phyloP scores from a whole-genome alignment of 2,888 invertebrate species.

The Pachydiplax longipennis region DNA sequence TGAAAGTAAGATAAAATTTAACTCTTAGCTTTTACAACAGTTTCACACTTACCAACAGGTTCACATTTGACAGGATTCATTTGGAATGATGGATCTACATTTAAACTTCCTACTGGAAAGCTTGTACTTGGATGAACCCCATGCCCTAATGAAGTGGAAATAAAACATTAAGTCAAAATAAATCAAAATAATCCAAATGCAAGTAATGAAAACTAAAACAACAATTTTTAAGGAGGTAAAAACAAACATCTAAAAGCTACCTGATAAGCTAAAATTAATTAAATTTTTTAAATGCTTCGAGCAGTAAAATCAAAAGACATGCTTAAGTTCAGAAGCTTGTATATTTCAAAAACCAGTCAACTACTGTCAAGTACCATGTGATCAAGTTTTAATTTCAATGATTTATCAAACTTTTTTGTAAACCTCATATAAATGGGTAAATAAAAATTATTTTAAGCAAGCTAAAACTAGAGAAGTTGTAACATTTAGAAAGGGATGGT shows the following conservation, averaged over 20 bases:
- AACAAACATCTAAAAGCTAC: background rate
- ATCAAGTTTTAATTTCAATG: no score
- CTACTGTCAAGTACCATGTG: background rate
- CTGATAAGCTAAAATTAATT: no score
- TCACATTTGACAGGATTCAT: slow-evolving; percentile 48
- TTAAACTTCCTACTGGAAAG: background rate
- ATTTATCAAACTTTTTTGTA: no score
- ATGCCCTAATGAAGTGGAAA: background rate
- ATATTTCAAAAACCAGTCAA: background rate
- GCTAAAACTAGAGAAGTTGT: no score
- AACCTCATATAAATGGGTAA: no score
- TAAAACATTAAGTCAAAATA: background rate
- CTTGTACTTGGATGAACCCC: background rate
- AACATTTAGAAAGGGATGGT: no score
- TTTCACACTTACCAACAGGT: slow-evolving; percentile 47
- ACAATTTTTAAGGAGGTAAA: background rate
- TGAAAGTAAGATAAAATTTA: background rate
- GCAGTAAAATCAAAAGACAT: background rate
- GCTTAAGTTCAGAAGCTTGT: background rate
- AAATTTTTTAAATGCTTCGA: background rate
- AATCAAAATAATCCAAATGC: background rate
- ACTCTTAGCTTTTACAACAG: background rate
- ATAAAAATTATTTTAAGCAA: no score
- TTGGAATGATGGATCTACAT: slow-evolving; percentile 18
- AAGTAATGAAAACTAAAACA: background rate